Evolutionary conservation across 2,797 vertebrate genomes (phyloP).

Genomic region (Merluccius polli): DNA sequence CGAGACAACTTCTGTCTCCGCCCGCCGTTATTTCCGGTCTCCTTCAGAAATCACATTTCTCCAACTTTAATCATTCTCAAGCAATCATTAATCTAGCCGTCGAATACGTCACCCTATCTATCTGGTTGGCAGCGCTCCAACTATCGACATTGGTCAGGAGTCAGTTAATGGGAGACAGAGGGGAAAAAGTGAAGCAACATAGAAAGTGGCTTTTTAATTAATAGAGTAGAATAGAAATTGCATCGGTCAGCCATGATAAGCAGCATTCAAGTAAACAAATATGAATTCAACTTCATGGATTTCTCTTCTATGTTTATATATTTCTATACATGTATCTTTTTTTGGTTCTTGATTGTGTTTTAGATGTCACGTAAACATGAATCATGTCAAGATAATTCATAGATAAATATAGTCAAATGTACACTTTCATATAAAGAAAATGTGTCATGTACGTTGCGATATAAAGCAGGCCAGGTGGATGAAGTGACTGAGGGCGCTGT

Average conservation of each 20-base stretch:
- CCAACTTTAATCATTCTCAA: not conserved
- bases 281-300: not conserved
- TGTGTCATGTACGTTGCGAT: too few species aligned
- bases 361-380: not conserved
- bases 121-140: not conserved
- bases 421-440: too few species aligned
- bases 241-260: not conserved
- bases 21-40: not conserved
- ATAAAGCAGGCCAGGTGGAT: too few species aligned
- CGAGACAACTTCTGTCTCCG: not conserved
- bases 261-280: not conserved
- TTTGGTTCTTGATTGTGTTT: constrained; percentile 1
- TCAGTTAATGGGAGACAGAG: not conserved
- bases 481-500: too few species aligned
- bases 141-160: not conserved
- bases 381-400: not conserved
- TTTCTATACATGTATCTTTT: not conserved
- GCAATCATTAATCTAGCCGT: not conserved
- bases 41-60: not conserved
- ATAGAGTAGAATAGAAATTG: not conserved
- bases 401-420: too few species aligned
- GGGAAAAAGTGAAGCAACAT: not conserved
- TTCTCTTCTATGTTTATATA: not conserved
- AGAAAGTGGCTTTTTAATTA: not conserved
- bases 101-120: not conserved